Evolutionary conservation across 1,140 invertebrate genomes (phyloP).

Genomic region (Globodera rostochiensis): DNA sequence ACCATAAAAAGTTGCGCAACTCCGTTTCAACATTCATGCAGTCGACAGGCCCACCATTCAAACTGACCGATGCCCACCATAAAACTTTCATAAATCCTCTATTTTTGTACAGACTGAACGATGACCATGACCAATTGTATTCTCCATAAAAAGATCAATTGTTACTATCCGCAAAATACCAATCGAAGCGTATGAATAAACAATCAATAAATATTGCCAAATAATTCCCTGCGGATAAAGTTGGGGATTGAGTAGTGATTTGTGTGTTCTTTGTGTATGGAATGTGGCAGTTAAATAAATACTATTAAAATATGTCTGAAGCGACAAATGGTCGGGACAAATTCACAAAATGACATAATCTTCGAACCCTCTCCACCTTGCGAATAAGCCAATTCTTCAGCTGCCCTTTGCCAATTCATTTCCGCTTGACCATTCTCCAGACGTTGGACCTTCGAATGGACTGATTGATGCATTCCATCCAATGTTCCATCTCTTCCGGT

Average conservation of each 20-base stretch:
- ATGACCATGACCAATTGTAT: no score
- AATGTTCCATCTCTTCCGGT: conserved; percentile 21
- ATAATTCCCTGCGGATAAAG: no score
- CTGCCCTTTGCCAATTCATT: conserved; percentile 6
- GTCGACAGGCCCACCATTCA: no score
- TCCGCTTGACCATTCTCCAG: conserved; percentile 25
- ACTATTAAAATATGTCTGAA: background rate
- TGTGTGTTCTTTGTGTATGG: background rate
- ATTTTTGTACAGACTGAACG: no score
- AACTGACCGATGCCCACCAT: no score
- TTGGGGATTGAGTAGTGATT: background rate
- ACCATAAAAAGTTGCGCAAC: no score
- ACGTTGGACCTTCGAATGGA: conserved; percentile 40
- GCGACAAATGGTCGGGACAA: background rate
- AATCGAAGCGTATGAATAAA: background rate
- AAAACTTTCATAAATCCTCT: no score
- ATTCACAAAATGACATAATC: background rate
- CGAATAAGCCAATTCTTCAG: conserved; percentile 11
- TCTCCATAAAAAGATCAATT: background rate
- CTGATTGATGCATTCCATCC: conserved; percentile 38
- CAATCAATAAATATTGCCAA: background rate
- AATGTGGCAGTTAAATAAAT: background rate
- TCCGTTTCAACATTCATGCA: no score
- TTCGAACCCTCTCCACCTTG: background rate
- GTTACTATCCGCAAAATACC: background rate